Conservation (phyloP, 2,113 vertebrate genomes). For the Ptychochromis oligacanthus region DNA sequence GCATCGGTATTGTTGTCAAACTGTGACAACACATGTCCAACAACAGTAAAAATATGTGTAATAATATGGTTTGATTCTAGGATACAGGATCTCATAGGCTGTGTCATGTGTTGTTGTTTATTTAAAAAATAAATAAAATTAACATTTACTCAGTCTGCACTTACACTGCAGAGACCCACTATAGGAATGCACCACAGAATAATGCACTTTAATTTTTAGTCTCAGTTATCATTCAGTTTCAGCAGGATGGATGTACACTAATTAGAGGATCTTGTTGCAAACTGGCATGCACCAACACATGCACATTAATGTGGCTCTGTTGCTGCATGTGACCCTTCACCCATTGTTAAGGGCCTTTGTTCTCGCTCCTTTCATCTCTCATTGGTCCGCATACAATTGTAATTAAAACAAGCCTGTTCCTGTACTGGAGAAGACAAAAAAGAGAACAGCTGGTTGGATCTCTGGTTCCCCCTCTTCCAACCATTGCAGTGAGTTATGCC, state of each 20-base stretch:
- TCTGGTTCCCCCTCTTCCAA: slow-evolving; percentile 14
- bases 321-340: slow-evolving; percentile 28
- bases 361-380: not conserved
- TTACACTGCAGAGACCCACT: not conserved
- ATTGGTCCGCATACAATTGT: slow-evolving; percentile 27
- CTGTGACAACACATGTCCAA: not conserved
- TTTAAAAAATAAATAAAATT: not conserved
- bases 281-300: not conserved
- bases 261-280: slow-evolving; percentile 31
- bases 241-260: not conserved
- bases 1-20: not conserved
- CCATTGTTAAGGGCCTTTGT: slow-evolving; percentile 41
- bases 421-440: not conserved
- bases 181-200: not conserved
- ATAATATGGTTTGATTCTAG: not conserved
- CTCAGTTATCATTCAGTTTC: not conserved
- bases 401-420: slow-evolving; percentile 51
- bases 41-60: not conserved
- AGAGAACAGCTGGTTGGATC: slow-evolving; percentile 56
- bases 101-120: not conserved
- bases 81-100: not conserved
- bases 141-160: not conserved
- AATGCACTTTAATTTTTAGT: not conserved
- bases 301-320: not conserved
- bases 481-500: slow-evolving; percentile 57